Percentiles rank a stretch among this genome's conserved stretches.
Evolutionary conservation across 92 coral and sea anemone species (phyloP).

Genomic region (Parazoanthus swiftii): DNA sequence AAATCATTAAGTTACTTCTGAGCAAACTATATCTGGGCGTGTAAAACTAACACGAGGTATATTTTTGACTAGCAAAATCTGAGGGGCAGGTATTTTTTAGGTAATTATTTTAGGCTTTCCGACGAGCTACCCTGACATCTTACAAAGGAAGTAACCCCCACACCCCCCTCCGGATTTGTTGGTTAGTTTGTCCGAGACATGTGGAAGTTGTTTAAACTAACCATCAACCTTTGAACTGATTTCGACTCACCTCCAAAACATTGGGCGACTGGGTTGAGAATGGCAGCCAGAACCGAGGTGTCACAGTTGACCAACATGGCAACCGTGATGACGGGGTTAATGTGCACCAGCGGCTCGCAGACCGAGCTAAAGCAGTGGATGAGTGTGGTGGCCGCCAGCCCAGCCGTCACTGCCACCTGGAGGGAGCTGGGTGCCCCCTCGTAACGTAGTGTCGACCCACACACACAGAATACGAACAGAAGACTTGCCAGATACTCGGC

Average conservation of each 20-base stretch:
- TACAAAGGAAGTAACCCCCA: too few relatives aligned
- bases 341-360: constrained; percentile 36
- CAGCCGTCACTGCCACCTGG: constrained; percentile 39
- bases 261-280: constrained; percentile 19
- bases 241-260: constrained; percentile 42
- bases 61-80: too few relatives aligned
- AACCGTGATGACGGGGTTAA: constrained; percentile 32
- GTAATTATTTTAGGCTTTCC: too few relatives aligned
- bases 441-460: constrained; percentile 31
- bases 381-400: constrained; percentile 31
- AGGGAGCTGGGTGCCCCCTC: constrained; percentile 30
- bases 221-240: not conserved
- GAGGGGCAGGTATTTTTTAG: too few relatives aligned
- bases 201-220: too few relatives aligned
- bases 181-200: too few relatives aligned
- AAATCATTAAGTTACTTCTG: not conserved
- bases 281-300: constrained; percentile 23
- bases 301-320: constrained; percentile 41
- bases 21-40: too few relatives aligned
- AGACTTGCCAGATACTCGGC: constrained; percentile 39
- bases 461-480: constrained; percentile 32
- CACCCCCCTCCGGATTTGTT: too few relatives aligned
- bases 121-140: too few relatives aligned
- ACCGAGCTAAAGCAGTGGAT: constrained; percentile 42
- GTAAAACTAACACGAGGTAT: too few relatives aligned